Evolutionary conservation across 2,888 invertebrate species (phyloP), one percentile per base, ranked within the genome.

Genomic region (Sylvicola cinctus): DNA sequence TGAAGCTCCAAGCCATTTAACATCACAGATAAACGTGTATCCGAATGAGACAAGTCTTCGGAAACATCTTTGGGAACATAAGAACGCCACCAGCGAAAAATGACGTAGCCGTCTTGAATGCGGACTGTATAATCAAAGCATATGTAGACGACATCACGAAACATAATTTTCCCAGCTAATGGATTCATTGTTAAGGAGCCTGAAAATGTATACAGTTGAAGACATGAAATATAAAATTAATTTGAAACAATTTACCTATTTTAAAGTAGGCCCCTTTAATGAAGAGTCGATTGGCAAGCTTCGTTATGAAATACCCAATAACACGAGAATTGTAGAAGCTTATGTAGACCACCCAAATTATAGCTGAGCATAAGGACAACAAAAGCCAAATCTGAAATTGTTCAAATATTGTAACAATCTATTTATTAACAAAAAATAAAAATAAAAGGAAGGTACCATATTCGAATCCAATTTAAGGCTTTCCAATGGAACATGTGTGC

Each of bases 101-200:
- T 88, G 41, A 93, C 66, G 68, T 90, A 93, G 2, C 95, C 96
- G 63, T 96, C 95, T 56, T 93, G 93, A 42, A 93, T 74, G 42
- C 93, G 69, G 29, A 91, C 58, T 23, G 88, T 81, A 57, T 81
- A 91, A 62, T 98, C 95, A 50, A 85, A 81, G 41, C 84, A 90
- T 39, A 91, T 81, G 50, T 85, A 91, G 35, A 85, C 78, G 44
- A 96, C 74, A 62, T 96, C 91, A 37, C 91, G 70, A 56, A 96
- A 93, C 95, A 96, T 96, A 35, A 98, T 79, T 62, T 96, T 96
- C 3, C 98, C 98, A 35, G 93, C 87, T 41, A 96, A 64, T n/a
- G 90, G 84, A 55, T 91, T 88, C 35, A 95, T 63, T 4, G 90
- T 88, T 48, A 96, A 74, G 3, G 96, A 95, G 36, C 95, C 91